Percentiles rank a stretch among this genome's conserved stretches.
phyloP scores from a whole-genome alignment of 1,140 invertebrate species.

The Eciton burchellii region DNA sequence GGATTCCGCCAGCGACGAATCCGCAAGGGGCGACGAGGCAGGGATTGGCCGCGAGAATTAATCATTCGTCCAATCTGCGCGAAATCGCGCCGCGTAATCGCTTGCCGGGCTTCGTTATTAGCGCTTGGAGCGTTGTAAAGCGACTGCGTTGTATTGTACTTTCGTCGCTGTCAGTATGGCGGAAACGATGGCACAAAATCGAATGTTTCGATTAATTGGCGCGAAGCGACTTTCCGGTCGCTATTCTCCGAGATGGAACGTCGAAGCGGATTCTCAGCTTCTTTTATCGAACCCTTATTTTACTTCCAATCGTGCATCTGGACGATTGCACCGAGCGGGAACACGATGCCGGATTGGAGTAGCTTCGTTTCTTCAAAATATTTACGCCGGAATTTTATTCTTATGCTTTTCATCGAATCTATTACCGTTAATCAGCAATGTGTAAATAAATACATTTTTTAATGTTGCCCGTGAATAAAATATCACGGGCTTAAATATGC shows the following conservation, averaged over 20 bases:
- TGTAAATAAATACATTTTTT: not conserved
- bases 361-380: not conserved
- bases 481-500: not conserved
- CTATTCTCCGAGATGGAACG: constrained; percentile 5
- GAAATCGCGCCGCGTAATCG: constrained; percentile 76
- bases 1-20: constrained; percentile 59
- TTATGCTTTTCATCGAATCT: not conserved
- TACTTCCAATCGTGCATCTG: not conserved
- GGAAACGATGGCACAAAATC: constrained; percentile 48
- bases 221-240: constrained; percentile 27
- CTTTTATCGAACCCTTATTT: not conserved
- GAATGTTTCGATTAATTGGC: constrained; percentile 61
- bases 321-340: not conserved
- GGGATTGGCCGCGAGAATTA: constrained; percentile 75
- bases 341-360: too few species aligned
- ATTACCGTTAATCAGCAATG: not conserved
- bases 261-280: constrained; percentile 9
- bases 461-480: not conserved
- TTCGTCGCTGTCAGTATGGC: constrained; percentile 18
- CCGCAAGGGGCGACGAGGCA: constrained; percentile 47
- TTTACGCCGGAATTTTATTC: not conserved
- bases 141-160: constrained; percentile 41
- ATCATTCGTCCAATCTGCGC: constrained; percentile 76
- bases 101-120: constrained; percentile 71
- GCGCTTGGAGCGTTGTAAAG: constrained; percentile 54